These are phyloP conservation scores for Chamaedrilus cognettii DNA, from an alignment of 2,888 invertebrate genomes.

Conservation along the genomic window DNA sequence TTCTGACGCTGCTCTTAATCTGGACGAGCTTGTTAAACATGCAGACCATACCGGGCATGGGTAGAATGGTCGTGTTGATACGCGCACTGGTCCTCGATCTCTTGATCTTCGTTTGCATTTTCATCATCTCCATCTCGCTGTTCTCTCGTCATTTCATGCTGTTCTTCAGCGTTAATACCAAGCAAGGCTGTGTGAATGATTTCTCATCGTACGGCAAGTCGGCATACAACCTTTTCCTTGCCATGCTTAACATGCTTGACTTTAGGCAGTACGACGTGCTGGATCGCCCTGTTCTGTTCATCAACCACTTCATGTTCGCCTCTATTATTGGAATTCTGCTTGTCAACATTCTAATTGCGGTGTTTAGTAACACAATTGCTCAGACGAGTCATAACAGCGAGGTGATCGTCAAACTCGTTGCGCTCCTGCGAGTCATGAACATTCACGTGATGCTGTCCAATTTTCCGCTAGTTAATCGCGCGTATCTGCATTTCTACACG, in stretches of 20 bases:
- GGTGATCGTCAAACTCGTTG: neutral
- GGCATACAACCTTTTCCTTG: constrained; percentile 8
- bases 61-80: constrained; percentile 9
- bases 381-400: neutral
- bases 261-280: constrained; percentile 15
- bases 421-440: neutral
- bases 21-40: constrained; percentile 12
- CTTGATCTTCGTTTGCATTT: constrained; percentile 4
- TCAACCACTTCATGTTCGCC: constrained; percentile 13
- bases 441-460: neutral
- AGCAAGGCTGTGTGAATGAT: constrained; percentile 13
- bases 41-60: constrained; percentile 7
- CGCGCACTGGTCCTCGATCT: constrained; percentile 13
- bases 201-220: constrained; percentile 8
- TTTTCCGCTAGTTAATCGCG: neutral
- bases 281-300: constrained; percentile 8
- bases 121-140: constrained; percentile 7
- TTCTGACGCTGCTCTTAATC: neutral
- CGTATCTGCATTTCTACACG: neutral
- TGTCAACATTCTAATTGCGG: constrained; percentile 15
- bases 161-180: constrained; percentile 17
- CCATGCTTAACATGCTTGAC: constrained; percentile 15
- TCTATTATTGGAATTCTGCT: constrained; percentile 11
- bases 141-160: constrained; percentile 20
- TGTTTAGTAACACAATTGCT: constrained; percentile 14